Evolutionary conservation across 1,140 invertebrate species (phyloP), one percentile per base, ranked within the genome.

Genomic region (Latrodectus geometricus): DNA sequence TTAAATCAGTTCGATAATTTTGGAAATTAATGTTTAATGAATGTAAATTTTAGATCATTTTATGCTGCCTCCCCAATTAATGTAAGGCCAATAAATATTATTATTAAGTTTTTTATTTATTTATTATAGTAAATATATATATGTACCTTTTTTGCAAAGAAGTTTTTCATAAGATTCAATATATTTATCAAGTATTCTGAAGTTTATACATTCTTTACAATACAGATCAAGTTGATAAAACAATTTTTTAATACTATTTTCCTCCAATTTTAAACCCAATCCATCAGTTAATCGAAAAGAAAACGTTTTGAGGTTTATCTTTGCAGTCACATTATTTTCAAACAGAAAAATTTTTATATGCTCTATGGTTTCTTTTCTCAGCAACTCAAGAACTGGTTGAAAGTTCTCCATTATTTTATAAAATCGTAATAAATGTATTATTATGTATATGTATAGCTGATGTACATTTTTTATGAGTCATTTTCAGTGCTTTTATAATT

Each of bases 181-280:
- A 54, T 80, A 80, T 9, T 54, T 20, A 9, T 17, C 68, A 20
- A 80, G 68, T 8, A 12, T 70, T 21, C 15, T 69, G 52, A 52
- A 80, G 7, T 69, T 69, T 21, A 80, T 70, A n/a, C 9, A 23
- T 52, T 66, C 78, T 80, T 80, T 70, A 52, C n/a, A 21, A 23
- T 80, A 80, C 17, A 20, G 61, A 80, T 80, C 78, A 69, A 80
- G 52, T 70, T 80, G 78, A 54, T 80, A 21, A 20, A 80, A 80
- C 52, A 80, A 54, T 14, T 4, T 70, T 4, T 70, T 5, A 49
- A 15, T 17, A 54, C 69, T 65, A 70, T 80, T 70, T 20, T 49
- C 11, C 5, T 70, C 54, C 21, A 52, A 5, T 9, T 80, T 17
- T 9, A 80, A 69, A 52, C 4, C 12, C 20, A 80, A 80, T 54